Conservation (phyloP, 2,888 invertebrate genomes). For the Apamea epomidion region DNA sequence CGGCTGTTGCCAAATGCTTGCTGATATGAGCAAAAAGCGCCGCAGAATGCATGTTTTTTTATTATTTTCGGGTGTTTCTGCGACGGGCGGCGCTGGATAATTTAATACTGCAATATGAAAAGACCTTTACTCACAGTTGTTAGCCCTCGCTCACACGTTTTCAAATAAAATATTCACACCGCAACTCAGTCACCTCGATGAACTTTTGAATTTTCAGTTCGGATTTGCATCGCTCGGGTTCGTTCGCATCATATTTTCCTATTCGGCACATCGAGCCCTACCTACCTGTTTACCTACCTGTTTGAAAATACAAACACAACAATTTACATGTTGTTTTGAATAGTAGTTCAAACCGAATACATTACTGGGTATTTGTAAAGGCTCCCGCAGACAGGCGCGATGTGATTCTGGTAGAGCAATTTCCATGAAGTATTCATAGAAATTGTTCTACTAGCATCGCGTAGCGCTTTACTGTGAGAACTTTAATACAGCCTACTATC, state of each 20-base stretch:
- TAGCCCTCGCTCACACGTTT: slow-evolving; percentile 63
- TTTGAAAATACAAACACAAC: slow-evolving; percentile 36
- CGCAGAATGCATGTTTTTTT: slow-evolving; percentile 61
- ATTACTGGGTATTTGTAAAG: neutral
- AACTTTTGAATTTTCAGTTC: slow-evolving; percentile 69
- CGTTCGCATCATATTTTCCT: slow-evolving; percentile 60
- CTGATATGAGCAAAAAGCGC: slow-evolving; percentile 64
- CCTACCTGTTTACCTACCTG: slow-evolving; percentile 31
- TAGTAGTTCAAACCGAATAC: slow-evolving; percentile 18
- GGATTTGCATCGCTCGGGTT: slow-evolving; percentile 62
- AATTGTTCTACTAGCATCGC: neutral
- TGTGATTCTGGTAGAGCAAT: neutral
- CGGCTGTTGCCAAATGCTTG: slow-evolving; percentile 67
- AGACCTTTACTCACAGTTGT: slow-evolving; percentile 61
- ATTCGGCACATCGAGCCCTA: slow-evolving; percentile 33
- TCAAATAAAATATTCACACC: slow-evolving; percentile 72
- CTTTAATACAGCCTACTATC: neutral
- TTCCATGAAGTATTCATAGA: neutral
- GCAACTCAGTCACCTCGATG: slow-evolving; percentile 66
- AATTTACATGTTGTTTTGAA: slow-evolving; percentile 24
- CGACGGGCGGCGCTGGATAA: slow-evolving; percentile 51
- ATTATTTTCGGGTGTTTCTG: slow-evolving; percentile 57
- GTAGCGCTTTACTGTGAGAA: neutral
- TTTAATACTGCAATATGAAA: slow-evolving; percentile 64
- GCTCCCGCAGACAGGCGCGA: neutral